Evolutionary conservation across 2,797 vertebrate species (phyloP).

Genomic region (Microctenopoma lineatum): DNA sequence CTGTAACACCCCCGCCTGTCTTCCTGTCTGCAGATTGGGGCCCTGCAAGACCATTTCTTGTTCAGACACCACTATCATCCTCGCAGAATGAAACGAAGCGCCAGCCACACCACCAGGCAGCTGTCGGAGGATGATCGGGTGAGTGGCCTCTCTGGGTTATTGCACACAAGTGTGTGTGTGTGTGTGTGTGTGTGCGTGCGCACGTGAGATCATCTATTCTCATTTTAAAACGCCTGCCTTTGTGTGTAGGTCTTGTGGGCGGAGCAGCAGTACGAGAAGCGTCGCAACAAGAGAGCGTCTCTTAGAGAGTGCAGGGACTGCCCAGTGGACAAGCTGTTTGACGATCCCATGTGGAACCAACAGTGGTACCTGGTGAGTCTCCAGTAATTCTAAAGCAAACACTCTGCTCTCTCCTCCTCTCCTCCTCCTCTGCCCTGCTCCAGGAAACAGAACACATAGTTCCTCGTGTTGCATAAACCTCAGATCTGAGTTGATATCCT

Average conservation of each 20-base stretch:
- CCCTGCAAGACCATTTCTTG: conserved; percentile 95
- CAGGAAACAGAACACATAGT: conserved; percentile 11
- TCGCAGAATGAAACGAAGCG: conserved; percentile 90
- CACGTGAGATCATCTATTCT: neutral
- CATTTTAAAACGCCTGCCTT: conserved; percentile 5
- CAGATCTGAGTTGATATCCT: conserved; percentile 15
- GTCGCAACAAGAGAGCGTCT: conserved; percentile 86
- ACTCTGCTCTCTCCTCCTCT: too few species aligned
- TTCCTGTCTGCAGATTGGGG: conserved; percentile 89
- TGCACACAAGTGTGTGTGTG: too few species aligned
- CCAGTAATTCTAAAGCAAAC: neutral
- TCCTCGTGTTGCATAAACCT: neutral
- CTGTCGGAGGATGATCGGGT: conserved; percentile 94
- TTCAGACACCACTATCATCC: conserved; percentile 91
- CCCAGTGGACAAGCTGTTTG: conserved; percentile 90
- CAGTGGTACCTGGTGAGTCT: conserved; percentile 98
- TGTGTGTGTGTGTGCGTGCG: too few species aligned
- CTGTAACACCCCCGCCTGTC: conserved; percentile 26
- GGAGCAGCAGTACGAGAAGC: conserved; percentile 96
- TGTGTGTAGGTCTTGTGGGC: conserved; percentile 92
- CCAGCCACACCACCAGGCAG: conserved; percentile 90
- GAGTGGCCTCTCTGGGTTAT: conserved; percentile 53
- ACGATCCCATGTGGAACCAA: conserved; percentile 98
- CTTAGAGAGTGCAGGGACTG: conserved; percentile 82
- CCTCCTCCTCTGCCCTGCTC: neutral